Percentiles rank a stretch among this genome's conserved stretches.
phyloP scores from a whole-genome alignment of 2,888 invertebrate genomes.

The Heliconius aoede region DNA sequence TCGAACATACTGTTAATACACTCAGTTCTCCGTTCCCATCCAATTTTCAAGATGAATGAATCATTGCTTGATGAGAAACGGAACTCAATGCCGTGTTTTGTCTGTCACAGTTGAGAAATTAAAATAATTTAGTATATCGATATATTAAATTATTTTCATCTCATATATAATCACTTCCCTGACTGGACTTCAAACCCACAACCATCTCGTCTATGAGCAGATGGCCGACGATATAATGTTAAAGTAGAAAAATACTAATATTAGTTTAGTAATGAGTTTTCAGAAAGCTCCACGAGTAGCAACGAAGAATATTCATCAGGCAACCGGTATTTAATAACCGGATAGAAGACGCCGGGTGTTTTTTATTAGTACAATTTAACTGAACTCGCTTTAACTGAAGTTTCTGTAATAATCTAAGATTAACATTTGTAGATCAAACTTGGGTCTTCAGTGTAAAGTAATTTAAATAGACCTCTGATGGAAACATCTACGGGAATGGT shows the following conservation, averaged over 20 bases:
- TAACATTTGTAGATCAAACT: slow-evolving; percentile 5
- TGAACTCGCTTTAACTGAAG: slow-evolving; percentile 30
- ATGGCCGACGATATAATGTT: neutral
- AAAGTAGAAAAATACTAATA: slow-evolving; percentile 4
- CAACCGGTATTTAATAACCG: slow-evolving; percentile 39
- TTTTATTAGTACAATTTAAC: slow-evolving; percentile 48
- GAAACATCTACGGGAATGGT: neutral
- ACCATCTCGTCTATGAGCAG: neutral
- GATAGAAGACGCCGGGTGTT: slow-evolving; percentile 42
- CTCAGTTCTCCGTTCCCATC: no score
- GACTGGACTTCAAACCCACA: neutral
- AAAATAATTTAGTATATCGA: no score
- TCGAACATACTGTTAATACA: no score
- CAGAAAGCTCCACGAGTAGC: neutral
- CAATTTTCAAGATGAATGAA: no score
- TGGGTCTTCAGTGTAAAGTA: neutral
- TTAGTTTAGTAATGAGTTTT: neutral
- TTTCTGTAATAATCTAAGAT: slow-evolving; percentile 17
- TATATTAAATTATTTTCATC: no score
- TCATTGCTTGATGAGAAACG: no score
- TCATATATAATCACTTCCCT: no score
- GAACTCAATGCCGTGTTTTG: no score
- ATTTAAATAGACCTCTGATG: neutral
- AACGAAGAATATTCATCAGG: slow-evolving; percentile 35
- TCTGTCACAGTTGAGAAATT: no score